Evolutionary conservation across 2,113 vertebrate species (phyloP), one percentile per base, ranked within the genome.

Genomic region (Ctenomys sociabilis): DNA sequence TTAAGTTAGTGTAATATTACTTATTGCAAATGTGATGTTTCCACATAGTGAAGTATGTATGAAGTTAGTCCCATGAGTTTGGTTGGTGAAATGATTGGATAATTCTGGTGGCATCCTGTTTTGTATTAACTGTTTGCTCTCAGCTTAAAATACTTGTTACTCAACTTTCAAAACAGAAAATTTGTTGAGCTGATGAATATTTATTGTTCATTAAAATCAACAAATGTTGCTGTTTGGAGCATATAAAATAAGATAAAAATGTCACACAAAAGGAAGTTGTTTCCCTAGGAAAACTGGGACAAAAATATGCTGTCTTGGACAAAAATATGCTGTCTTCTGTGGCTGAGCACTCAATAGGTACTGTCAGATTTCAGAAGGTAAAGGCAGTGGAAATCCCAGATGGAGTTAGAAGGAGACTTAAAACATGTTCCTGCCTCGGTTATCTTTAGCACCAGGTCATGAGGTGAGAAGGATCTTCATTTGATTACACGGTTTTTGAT

Each of bases 261-360:
- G 22, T 21, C 30, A 26, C 24, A 2, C 3, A 16, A 3, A 0
- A 22, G 30, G n/a, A 52, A 40, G 21, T 6, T 12, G 0, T 49
- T 3, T 24, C 2, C 1, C 1, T 21, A 35, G 21, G 21, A 45
- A 54, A 8, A 26, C 1, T 0, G 1, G 32, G 24, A 2, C 52
- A 35, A 9, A 11, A 5, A 1, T 4, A 0, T 13, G 6, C 13
- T 30, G 14, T 0, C 0, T 24, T 26, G 32, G 24, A 2, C 52
- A 35, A 9, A 11, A 5, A 1, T 4, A 0, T 13, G 6, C 13
- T 30, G 14, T 0, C 0, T 24, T 26, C 37, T 13, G 32, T 59
- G 26, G 8, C 19, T 37, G 30, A 32, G 9, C 2, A 0, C 43
- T 8, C 5, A 45, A 26, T 7, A 22, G 16, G 45, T 66, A 7